Conservation (phyloP, 2,888 invertebrate species). For the Augiades crinisus region DNA sequence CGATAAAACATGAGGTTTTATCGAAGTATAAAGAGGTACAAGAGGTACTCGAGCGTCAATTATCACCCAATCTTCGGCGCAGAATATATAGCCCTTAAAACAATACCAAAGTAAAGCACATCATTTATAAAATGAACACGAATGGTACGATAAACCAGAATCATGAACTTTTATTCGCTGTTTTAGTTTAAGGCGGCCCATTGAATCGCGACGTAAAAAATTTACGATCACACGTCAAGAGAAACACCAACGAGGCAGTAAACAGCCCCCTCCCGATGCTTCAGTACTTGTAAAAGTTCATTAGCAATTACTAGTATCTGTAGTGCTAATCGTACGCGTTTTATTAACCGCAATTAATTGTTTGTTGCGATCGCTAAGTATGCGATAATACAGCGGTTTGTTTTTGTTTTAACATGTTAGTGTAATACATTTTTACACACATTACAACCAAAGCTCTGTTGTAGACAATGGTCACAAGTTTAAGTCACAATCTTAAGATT, state of each 20-base stretch:
- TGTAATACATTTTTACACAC: background rate
- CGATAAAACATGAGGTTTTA: too few relatives aligned
- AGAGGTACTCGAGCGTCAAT: background rate
- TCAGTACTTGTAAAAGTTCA: constrained; percentile 72
- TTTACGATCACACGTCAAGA: constrained; percentile 78
- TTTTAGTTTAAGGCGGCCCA: constrained; percentile 77
- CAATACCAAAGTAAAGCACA: constrained; percentile 47
- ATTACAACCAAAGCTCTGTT: too few relatives aligned
- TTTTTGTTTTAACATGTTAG: background rate
- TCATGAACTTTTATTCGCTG: constrained; percentile 78
- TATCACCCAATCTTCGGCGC: background rate
- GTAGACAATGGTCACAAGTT: too few relatives aligned
- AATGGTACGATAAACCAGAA: constrained; percentile 71
- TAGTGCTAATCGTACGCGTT: constrained; percentile 32
- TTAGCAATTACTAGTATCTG: constrained; percentile 66
- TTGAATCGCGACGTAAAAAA: constrained; percentile 77
- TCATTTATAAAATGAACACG: constrained; percentile 79
- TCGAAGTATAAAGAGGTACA: background rate
- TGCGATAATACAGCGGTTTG: too few relatives aligned
- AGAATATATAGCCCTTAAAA: constrained; percentile 6
- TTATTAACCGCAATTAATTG: constrained; percentile 20
- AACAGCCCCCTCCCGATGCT: constrained; percentile 69
- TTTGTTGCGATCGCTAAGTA: background rate
- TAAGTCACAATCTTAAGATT: too few relatives aligned
- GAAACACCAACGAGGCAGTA: constrained; percentile 78